Evolutionary conservation across 2,797 vertebrate species (phyloP), one percentile per base, ranked within the genome.

Genomic region (Garrulus glandarius): DNA sequence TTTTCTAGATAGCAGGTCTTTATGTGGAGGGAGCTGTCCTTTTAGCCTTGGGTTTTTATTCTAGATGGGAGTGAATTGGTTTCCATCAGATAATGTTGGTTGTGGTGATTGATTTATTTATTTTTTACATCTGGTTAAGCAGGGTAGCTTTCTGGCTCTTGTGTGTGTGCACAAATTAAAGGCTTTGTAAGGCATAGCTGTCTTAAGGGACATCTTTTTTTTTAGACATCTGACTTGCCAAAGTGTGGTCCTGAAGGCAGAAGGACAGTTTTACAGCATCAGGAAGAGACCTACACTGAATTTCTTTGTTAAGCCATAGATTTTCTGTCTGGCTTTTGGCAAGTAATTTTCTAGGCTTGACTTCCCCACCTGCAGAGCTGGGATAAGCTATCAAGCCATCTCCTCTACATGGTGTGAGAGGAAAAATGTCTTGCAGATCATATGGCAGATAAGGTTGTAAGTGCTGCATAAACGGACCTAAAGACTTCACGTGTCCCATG

Each of bases 291-390:
- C 59, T 75, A 82, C 53, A 17, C 52, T 82, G 64, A 78, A 67
- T 77, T 86, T 81, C 63, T 87, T 79, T 95, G 76, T 92, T 90
- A 59, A 90, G 6, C 34, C 29, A 57, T 46, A 49, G 91, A 57
- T 96, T 93, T 94, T 90, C 77, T 93, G 80, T 93, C 87, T 93
- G 63, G n/a, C 52, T 95, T 86, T 87, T 74, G 70, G 63, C 70
- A 94, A 92, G 83, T 84, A 93, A 93, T 94, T 95, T 87, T 84
- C 85, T 91, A 56, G 63, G 70, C 34, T 85, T 91, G 75, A 64
- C 50, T 95, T 96, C 12, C 59, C 80, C 19, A 44, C 67, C 87
- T 71, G 94, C 67, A 86, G 70, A 78, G 71, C 50, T 65, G 67
- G 82, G 76, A 81, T 91, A 92, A 84, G 79, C 52, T 93, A 89